Conservation (phyloP, 2,888 invertebrate genomes). For the Malthinus seriepunctatus region DNA sequence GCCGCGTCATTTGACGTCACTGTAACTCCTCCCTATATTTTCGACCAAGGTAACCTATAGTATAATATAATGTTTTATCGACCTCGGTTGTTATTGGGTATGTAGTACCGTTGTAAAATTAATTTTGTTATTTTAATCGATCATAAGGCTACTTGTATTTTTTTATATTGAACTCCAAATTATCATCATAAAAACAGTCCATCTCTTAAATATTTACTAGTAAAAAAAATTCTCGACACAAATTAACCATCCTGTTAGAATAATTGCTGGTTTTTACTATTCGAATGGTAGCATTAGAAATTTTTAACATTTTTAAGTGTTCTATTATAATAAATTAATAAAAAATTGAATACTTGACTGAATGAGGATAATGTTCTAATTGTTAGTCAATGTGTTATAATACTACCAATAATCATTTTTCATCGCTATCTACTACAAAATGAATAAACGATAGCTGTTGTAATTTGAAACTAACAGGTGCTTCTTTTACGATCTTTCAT, state of each 20-base stretch:
- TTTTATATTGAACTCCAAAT: background rate
- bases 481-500: no score
- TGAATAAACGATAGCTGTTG: no score
- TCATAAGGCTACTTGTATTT: background rate
- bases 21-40: no score
- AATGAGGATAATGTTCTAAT: slow-evolving; percentile 2
- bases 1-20: no score
- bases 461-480: no score
- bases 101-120: slow-evolving; percentile 3
- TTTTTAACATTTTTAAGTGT: background rate
- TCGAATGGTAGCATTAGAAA: background rate
- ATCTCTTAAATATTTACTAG: background rate
- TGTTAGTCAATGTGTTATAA: no score
- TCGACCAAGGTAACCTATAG: no score
- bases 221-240: background rate
- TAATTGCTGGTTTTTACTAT: background rate
- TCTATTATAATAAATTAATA: slow-evolving; percentile 2
- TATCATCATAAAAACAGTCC: background rate
- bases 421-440: no score
- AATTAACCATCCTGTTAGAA: slow-evolving; percentile 5
- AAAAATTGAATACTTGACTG: slow-evolving; percentile 1
- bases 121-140: background rate
- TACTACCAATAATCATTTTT: no score
- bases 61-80: no score
- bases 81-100: background rate